Evolutionary conservation across 2,797 vertebrate genomes (phyloP).

Genomic region (Spea hammondii): DNA sequence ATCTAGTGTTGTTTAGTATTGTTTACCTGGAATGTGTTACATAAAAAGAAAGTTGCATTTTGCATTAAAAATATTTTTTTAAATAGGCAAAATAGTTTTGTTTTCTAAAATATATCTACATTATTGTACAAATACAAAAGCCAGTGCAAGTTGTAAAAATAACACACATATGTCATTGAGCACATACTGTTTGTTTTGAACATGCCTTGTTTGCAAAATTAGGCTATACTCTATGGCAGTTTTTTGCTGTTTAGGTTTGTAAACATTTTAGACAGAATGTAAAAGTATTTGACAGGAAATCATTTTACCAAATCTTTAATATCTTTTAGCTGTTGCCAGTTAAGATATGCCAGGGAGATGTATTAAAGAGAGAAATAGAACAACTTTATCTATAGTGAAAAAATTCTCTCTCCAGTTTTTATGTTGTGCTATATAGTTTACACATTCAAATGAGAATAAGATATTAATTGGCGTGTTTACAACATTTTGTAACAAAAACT

Average conservation of each 20-base stretch:
- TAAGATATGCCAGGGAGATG: background rate
- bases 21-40: slow-evolving; percentile 63
- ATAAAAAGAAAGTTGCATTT: slow-evolving; percentile 60
- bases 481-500: background rate
- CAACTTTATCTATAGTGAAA: background rate
- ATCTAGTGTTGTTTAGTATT: slow-evolving; percentile 57
- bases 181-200: background rate
- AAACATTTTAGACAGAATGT: slow-evolving; percentile 72
- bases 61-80: slow-evolving; percentile 48
- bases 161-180: background rate
- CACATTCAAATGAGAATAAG: background rate
- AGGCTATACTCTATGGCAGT: background rate
- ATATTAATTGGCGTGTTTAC: background rate
- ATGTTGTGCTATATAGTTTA: background rate
- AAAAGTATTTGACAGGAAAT: too few species aligned
- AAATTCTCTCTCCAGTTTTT: background rate
- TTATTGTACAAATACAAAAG: slow-evolving; percentile 41
- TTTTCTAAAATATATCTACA: slow-evolving; percentile 29
- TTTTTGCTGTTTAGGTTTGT: slow-evolving; percentile 61
- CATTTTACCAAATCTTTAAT: too few species aligned
- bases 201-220: background rate
- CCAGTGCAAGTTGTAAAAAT: background rate
- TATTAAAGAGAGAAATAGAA: background rate
- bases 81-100: slow-evolving; percentile 25
- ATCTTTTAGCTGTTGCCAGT: slow-evolving; percentile 57